Conservation (phyloP, 1,140 invertebrate species). For the Conus betulinus region DNA sequence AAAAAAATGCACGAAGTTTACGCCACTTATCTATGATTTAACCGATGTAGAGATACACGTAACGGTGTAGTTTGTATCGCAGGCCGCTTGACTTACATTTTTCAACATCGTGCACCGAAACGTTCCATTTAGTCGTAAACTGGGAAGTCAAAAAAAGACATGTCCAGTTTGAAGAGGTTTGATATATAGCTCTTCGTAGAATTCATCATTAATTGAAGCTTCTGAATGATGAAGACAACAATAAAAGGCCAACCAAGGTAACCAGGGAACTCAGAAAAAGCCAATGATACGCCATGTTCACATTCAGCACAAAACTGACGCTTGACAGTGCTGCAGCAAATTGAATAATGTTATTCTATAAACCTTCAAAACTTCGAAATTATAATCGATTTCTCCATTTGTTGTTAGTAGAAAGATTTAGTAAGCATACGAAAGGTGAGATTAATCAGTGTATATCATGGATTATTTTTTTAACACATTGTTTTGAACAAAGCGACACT, state of each 20-base stretch:
- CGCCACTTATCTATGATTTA: no score
- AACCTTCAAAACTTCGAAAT: neutral
- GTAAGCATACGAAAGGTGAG: neutral
- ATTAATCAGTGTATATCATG: neutral
- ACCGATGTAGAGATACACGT: no score
- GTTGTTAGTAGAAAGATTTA: neutral
- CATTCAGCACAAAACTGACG: slow-evolving; percentile 28
- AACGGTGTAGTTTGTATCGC: no score
- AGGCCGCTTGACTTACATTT: slow-evolving; percentile 78
- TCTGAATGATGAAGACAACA: neutral
- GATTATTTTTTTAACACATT: neutral
- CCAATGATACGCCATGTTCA: slow-evolving; percentile 26
- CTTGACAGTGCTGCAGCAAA: slow-evolving; percentile 3
- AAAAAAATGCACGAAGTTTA: no score
- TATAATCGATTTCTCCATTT: no score
- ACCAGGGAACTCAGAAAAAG: neutral
- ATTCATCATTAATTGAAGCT: slow-evolving; percentile 78
- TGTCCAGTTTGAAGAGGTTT: slow-evolving; percentile 86
- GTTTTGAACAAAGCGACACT: neutral
- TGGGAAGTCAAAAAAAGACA: slow-evolving; percentile 90
- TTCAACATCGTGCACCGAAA: slow-evolving; percentile 69
- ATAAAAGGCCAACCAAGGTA: neutral
- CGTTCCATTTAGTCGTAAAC: slow-evolving; percentile 86
- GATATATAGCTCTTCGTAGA: slow-evolving; percentile 88
- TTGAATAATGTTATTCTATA: neutral